Evolutionary conservation across 92 coral and sea anemone genomes (phyloP).

Genomic region (Bergia puertoricense): DNA sequence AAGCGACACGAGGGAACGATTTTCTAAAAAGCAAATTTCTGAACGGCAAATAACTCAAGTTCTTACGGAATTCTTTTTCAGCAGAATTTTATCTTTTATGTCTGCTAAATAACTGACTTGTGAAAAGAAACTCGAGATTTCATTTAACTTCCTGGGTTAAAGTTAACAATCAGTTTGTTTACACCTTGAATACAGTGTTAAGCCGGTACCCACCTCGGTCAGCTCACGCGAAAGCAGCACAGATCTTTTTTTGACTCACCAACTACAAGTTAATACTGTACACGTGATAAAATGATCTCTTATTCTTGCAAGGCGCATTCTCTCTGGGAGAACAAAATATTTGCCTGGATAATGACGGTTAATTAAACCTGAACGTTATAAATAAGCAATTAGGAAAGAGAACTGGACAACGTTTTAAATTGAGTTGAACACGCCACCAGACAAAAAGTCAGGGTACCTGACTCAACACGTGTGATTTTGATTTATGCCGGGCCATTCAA

Average conservation of each 20-base stretch:
- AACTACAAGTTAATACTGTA: background rate
- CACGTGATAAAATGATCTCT: background rate
- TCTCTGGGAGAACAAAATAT: background rate
- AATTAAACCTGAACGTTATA: background rate
- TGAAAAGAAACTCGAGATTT: background rate
- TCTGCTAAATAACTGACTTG: background rate
- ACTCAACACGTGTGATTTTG: conserved; percentile 5
- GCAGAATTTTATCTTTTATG: background rate
- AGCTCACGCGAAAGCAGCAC: background rate
- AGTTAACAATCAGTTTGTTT: conserved; percentile 1
- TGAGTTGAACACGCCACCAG: conserved; percentile 16
- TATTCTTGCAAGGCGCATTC: conserved; percentile 24
- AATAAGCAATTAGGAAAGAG: conserved; percentile 9
- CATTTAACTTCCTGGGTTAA: background rate
- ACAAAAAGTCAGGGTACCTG: conserved; percentile 19
- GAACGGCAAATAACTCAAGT: background rate
- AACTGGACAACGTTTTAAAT: background rate
- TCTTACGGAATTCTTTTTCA: background rate
- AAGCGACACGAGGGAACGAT: background rate
- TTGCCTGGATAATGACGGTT: conserved; percentile 13
- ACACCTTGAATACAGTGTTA: background rate
- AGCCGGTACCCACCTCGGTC: conserved; percentile 19
- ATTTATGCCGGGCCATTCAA: background rate
- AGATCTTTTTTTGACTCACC: background rate
- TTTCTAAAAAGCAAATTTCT: background rate